phyloP scores from a whole-genome alignment of 1,140 invertebrate species.

The Eciton burchellii region DNA sequence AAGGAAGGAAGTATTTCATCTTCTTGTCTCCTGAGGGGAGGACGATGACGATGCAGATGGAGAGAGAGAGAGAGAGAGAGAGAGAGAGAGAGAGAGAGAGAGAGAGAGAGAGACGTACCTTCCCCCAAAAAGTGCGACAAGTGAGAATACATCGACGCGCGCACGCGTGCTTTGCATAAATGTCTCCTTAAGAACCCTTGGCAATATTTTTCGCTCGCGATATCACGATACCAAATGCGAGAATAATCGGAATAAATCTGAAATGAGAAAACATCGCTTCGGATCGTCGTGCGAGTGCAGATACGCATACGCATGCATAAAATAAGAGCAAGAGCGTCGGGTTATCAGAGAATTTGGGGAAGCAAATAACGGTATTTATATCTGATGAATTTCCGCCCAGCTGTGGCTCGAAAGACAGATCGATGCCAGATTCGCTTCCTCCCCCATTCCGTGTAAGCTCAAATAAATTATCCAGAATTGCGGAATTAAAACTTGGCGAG shows the following conservation, averaged over 20 bases:
- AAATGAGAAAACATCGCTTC: slow-evolving; percentile 18
- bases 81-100: no score
- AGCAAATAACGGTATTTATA: slow-evolving; percentile 23
- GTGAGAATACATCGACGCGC: slow-evolving; percentile 29
- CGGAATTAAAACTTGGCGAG: slow-evolving; percentile 9
- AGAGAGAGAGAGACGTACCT: no score
- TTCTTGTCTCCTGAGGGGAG: slow-evolving; percentile 9
- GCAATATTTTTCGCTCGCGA: background rate
- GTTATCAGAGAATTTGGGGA: slow-evolving; percentile 7
- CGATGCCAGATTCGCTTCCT: background rate
- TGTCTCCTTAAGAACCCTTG: background rate
- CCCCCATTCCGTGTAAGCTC: background rate
- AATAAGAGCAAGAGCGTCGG: slow-evolving; percentile 12
- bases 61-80: no score
- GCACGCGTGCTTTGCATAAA: slow-evolving; percentile 9
- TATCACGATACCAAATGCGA: background rate
- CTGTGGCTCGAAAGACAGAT: slow-evolving; percentile 6
- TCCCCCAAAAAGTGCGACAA: slow-evolving; percentile 20
- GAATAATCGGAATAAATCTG: background rate
- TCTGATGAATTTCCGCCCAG: background rate
- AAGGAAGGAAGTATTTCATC: slow-evolving; percentile 54
- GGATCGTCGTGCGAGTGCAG: slow-evolving; percentile 5
- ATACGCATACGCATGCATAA: slow-evolving; percentile 42
- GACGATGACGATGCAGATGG: background rate
- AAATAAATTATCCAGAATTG: background rate